phyloP scores from a whole-genome alignment of 2,113 vertebrate genomes.

The Ceyx melanurus region DNA sequence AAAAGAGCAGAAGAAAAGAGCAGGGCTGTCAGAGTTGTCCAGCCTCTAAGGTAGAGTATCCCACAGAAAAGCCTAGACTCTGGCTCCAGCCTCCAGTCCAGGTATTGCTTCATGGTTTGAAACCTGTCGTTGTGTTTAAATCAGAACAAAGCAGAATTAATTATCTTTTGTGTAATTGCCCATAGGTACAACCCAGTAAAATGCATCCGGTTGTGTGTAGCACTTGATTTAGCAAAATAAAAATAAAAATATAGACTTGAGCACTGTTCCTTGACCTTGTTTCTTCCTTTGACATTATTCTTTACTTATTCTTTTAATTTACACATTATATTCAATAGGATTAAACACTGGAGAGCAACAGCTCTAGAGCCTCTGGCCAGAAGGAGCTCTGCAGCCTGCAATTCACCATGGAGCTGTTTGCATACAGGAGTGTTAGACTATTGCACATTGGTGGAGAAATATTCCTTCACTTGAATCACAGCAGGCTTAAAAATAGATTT shows the following conservation, averaged over 20 bases:
- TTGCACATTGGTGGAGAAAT: background rate
- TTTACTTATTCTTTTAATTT: background rate
- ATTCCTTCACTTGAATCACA: background rate
- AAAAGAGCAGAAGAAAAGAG: background rate
- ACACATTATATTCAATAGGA: background rate
- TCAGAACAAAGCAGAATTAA: background rate
- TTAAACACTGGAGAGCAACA: background rate
- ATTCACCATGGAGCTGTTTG: background rate
- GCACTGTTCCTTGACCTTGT: background rate
- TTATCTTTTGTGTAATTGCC: background rate
- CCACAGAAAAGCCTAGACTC: background rate
- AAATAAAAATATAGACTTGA: background rate
- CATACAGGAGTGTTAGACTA: background rate
- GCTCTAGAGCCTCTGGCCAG: background rate
- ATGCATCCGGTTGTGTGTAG: background rate
- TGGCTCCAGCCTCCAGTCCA: background rate
- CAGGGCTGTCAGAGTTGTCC: rapidly evolving
- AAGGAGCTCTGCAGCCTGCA: background rate
- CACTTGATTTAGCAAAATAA: background rate
- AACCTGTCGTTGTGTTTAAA: background rate
- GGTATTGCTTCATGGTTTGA: background rate
- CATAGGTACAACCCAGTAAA: background rate
- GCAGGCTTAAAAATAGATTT: background rate
- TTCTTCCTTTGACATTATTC: background rate
- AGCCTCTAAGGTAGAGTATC: background rate